Conservation (phyloP, 2,888 invertebrate species). For the Epinotia brunnichana region DNA sequence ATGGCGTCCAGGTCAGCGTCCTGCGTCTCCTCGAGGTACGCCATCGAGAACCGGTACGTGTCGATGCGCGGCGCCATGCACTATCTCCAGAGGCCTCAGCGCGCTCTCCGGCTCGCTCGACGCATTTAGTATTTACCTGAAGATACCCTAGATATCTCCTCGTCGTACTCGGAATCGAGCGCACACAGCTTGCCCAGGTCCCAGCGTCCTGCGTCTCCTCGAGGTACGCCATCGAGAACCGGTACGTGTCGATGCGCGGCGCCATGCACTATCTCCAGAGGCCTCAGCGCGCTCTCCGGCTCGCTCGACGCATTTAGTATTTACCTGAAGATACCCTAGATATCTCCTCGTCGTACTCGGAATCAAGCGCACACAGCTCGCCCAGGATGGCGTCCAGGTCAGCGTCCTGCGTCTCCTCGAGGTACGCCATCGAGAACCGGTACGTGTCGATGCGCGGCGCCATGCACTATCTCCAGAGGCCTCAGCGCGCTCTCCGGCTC, state of each 20-base stretch:
- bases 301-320: slow-evolving; percentile 29
- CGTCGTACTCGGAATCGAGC: too few species aligned
- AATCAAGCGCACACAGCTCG: slow-evolving; percentile 96
- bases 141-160: too few species aligned
- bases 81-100: slow-evolving; percentile 87
- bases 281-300: too few species aligned
- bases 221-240: too few species aligned
- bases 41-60: slow-evolving; percentile 97
- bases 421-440: slow-evolving; percentile 97
- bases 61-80: slow-evolving; percentile 94
- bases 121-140: too few species aligned
- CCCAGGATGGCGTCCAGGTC: slow-evolving; percentile 98
- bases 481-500: slow-evolving; percentile 83
- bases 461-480: slow-evolving; percentile 88
- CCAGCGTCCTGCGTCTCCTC: too few species aligned
- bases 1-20: slow-evolving; percentile 99
- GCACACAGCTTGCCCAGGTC: too few species aligned
- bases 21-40: slow-evolving; percentile 97
- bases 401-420: slow-evolving; percentile 97
- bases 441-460: slow-evolving; percentile 94
- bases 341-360: slow-evolving; percentile 85
- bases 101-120: slow-evolving; percentile 78
- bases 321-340: slow-evolving; percentile 75
- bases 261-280: too few species aligned
- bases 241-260: too few species aligned